phyloP scores from a whole-genome alignment of 2,113 vertebrate species.

The Nanger granti region DNA sequence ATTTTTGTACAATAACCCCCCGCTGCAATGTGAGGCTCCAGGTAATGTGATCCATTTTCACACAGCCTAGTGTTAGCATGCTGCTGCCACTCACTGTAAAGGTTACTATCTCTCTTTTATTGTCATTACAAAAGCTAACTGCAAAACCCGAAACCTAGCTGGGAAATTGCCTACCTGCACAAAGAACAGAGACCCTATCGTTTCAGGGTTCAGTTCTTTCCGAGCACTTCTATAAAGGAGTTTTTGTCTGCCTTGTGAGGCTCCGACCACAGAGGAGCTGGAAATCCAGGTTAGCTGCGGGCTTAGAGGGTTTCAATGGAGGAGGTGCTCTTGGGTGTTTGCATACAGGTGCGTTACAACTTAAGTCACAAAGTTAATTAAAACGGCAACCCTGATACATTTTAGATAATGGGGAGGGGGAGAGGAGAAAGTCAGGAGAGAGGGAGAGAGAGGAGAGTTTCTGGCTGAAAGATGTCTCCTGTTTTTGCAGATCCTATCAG shows the following conservation, averaged over 20 bases:
- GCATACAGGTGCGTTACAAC: background rate
- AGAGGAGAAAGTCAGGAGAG: background rate
- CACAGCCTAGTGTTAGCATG: conserved; percentile 49
- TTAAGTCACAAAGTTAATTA: conserved; percentile 44
- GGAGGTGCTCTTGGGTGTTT: background rate
- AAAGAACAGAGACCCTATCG: conserved; percentile 58
- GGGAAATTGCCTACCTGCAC: conserved; percentile 71
- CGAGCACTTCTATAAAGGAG: conserved; percentile 59
- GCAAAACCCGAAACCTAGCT: conserved; percentile 74
- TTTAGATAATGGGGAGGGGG: background rate
- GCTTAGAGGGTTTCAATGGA: background rate
- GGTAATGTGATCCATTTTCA: conserved; percentile 69
- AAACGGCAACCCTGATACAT: conserved; percentile 38
- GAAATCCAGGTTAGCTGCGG: conserved; percentile 63
- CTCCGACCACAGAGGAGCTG: background rate
- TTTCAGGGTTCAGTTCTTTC: conserved; percentile 64
- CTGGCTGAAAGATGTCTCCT: background rate
- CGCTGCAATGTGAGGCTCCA: conserved; percentile 60
- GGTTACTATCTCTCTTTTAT: conserved; percentile 72
- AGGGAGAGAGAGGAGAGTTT: background rate
- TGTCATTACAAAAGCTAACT: conserved; percentile 74
- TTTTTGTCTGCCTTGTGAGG: conserved; percentile 65
- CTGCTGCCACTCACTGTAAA: conserved; percentile 64
- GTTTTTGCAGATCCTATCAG: background rate
- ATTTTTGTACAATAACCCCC: conserved; percentile 72